A percentile compares a stretch with the other conserved stretches of the same genome.
phyloP scores from a whole-genome alignment of 2,797 vertebrate genomes.

The Paguma larvata region DNA sequence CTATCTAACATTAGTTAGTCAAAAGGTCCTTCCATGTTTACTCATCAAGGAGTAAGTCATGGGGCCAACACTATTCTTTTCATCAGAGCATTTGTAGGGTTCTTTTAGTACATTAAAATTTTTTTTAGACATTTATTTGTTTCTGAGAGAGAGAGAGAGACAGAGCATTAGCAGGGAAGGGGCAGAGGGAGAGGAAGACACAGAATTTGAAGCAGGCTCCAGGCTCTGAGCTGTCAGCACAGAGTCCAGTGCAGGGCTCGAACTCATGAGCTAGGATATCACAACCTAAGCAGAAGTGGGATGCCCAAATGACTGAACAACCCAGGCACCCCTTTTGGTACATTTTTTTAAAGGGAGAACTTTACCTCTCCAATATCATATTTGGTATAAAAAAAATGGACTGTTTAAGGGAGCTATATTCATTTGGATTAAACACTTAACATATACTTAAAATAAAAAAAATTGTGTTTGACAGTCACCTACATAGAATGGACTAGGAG shows the following conservation, averaged over 20 bases:
- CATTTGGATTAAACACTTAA: background rate
- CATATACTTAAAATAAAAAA: slow-evolving; percentile 6
- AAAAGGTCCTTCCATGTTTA: background rate
- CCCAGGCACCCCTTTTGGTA: no score
- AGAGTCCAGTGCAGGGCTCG: no score
- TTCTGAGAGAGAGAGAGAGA: no score
- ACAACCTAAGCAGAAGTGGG: no score
- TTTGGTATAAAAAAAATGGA: background rate
- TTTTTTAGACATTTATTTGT: no score
- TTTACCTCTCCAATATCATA: background rate
- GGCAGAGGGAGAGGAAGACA: no score
- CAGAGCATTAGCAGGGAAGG: no score
- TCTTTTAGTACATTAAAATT: background rate
- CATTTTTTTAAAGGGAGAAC: background rate
- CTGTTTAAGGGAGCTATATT: background rate
- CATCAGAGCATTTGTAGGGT: background rate
- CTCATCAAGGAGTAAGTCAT: background rate
- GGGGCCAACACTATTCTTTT: background rate
- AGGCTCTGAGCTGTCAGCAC: no score
- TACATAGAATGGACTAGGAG: background rate
- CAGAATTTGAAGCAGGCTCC: no score
- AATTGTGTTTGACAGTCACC: background rate
- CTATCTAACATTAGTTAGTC: background rate
- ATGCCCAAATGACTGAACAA: no score
- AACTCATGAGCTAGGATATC: no score